phyloP scores from a whole-genome alignment of 1,140 invertebrate genomes.

The Ceratina australensis region DNA sequence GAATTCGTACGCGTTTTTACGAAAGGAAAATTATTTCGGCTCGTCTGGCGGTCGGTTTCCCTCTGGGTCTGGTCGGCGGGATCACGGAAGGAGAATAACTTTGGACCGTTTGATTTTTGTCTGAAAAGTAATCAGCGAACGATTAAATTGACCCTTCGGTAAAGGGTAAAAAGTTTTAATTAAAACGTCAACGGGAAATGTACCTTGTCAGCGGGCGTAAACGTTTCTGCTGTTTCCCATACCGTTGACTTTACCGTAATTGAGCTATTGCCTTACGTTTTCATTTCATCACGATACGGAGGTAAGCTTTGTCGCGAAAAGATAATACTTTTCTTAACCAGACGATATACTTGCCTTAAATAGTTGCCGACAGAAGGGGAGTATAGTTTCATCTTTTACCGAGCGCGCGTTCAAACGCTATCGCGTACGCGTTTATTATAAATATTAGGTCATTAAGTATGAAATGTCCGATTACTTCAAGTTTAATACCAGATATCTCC shows the following conservation, averaged over 20 bases:
- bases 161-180: slow-evolving; percentile 16
- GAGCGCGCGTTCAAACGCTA: too few species aligned
- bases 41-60: too few species aligned
- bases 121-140: slow-evolving; percentile 3
- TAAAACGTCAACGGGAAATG: slow-evolving; percentile 1
- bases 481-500: too few species aligned
- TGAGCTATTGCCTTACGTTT: slow-evolving; percentile 1
- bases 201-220: too few species aligned
- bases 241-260: not conserved
- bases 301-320: too few species aligned
- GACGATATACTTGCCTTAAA: not conserved
- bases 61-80: too few species aligned
- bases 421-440: too few species aligned
- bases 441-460: too few species aligned
- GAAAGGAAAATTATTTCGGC: not conserved
- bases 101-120: not conserved
- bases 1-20: not conserved
- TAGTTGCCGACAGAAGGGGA: not conserved
- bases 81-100: not conserved
- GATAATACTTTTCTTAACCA: not conserved
- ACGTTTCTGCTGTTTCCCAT: not conserved
- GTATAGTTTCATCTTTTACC: too few species aligned
- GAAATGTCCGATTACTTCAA: too few species aligned
- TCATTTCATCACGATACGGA: not conserved
- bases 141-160: not conserved